These are phyloP conservation scores for Eulemur macaco DNA, from an alignment of 2,113 vertebrate species.

Conservation along the genomic window DNA sequence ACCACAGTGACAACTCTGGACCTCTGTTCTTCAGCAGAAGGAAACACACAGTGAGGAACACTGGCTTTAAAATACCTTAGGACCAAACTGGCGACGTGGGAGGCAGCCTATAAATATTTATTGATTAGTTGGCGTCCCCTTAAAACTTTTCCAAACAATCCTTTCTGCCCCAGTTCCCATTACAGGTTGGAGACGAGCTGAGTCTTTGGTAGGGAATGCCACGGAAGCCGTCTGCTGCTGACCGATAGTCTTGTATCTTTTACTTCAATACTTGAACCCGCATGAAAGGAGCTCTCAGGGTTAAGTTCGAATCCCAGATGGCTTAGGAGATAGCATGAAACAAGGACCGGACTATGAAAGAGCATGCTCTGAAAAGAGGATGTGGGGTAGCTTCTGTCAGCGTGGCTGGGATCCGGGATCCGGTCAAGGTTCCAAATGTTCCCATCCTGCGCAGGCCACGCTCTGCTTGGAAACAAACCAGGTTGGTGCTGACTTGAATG, in stretches of 20 bases:
- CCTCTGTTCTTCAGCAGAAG: background rate
- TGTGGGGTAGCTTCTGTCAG: conserved; percentile 9
- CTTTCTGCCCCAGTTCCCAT: background rate
- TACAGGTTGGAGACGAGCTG: no score
- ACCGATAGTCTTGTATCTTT: rapidly evolving
- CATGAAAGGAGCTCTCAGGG: background rate
- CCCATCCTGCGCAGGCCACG: background rate
- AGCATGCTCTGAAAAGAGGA: background rate
- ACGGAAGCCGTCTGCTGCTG: rapidly evolving
- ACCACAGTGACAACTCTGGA: background rate
- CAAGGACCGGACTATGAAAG: background rate
- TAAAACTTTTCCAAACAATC: background rate
- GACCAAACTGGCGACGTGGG: background rate
- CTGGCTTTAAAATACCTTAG: background rate
- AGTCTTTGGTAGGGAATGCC: background rate
- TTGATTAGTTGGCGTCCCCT: no score
- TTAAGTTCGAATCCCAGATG: background rate
- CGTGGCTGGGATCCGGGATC: background rate
- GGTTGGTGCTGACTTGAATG: conserved; percentile 6
- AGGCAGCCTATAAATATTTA: background rate
- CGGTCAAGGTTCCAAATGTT: background rate
- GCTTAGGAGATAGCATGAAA: conserved; percentile 42
- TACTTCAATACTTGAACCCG: background rate
- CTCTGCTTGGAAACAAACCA: conserved; percentile 37
- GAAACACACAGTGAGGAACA: background rate